Base-by-base conservation (phyloP, 2,113 vertebrate species). In the Paraplagusia blochii region DNA sequence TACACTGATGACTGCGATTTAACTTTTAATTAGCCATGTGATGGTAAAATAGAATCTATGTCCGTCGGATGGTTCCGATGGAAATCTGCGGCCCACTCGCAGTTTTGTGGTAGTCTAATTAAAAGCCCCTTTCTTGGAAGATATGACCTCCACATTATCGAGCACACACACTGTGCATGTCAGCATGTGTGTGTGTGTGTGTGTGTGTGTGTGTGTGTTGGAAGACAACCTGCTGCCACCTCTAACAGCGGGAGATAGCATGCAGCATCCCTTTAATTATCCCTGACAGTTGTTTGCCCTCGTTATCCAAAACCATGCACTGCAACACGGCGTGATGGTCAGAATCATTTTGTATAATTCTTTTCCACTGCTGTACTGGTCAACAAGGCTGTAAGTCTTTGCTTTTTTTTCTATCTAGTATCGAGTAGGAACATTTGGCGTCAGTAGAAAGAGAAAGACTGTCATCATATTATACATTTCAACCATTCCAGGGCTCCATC, bases 31-130 rank as follows among this genome's bases (percentile, higher is more conserved):
- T 81, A 80, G 74, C 46, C 40, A 11, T 22, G 22, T 29, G 58
- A 38, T 56, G 57, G 66, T 77, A 76, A 78, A 82, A 81, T 72
- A 56, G 65, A 9, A 42, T 63, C 53, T 77, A 63, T 58, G 34
- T 61, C 51, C 59, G 35, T n/a, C n/a, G 39, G 36, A 69, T 66
- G 66, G 66, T 70, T 63, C 67, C 66, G 64, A 52, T 74, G 57
- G 65, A 63, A 79, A 64, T 53, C 49, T 59, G 44, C 51, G 58
- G 68, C 14, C 14, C 46, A 62, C 45, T 71, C 46, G 15, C 18
- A 18, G 51, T 80, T 75, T 76, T 72, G 56, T 70, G 44, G 39
- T 51, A 53, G 1, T n/a, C 54, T 64, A 77, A 83, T 87, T 85
- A 82, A 80, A 85, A 70, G 33, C 38, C 44, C 73, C 53, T 58